phyloP scores from a whole-genome alignment of 1,140 invertebrate genomes.

The Phymorhynchus buccinoides region DNA sequence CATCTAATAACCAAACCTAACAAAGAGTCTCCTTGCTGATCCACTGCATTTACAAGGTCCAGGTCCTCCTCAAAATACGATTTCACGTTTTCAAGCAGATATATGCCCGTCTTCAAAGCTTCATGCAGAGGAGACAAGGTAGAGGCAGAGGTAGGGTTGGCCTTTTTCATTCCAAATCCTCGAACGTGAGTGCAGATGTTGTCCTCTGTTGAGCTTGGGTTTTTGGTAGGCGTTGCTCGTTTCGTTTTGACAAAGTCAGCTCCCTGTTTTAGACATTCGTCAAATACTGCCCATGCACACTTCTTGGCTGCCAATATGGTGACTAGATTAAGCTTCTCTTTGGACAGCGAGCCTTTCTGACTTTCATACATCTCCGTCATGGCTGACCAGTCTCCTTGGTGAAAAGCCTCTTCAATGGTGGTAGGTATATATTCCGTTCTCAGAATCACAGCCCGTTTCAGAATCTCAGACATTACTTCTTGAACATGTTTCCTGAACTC shows the following conservation, averaged over 20 bases:
- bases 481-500: no score
- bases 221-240: no score
- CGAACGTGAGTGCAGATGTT: no score
- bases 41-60: background rate
- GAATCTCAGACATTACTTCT: no score
- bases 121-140: background rate
- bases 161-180: no score
- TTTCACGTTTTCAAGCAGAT: background rate
- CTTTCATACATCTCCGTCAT: background rate
- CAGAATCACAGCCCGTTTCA: no score
- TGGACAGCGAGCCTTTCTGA: background rate
- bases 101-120: background rate
- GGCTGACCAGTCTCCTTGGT: background rate
- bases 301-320: background rate
- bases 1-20: background rate
- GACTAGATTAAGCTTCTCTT: background rate
- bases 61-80: background rate
- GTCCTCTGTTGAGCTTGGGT: no score
- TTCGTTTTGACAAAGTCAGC: background rate
- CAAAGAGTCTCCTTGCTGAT: background rate
- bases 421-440: no score
- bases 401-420: background rate
- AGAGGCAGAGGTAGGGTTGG: background rate
- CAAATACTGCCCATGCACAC: background rate
- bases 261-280: background rate